Evolutionary conservation across 92 coral and sea anemone species (phyloP).

Genomic region (Phenganax marumi): DNA sequence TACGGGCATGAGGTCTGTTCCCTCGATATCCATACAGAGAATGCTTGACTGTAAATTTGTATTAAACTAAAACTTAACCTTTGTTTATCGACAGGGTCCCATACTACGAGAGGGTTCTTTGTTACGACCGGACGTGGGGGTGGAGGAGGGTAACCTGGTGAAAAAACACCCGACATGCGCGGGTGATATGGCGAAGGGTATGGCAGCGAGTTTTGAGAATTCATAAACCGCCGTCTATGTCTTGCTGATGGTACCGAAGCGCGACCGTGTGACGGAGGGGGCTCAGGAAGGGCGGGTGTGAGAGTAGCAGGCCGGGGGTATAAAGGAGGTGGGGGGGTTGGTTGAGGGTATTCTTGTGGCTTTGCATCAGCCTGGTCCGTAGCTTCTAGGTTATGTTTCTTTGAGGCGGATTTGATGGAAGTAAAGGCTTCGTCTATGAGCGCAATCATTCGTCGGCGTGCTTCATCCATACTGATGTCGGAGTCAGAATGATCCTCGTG

Average conservation of each 20-base stretch:
- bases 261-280: slow-evolving; percentile 94
- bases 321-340: slow-evolving; percentile 24
- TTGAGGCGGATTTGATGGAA: slow-evolving; percentile 71
- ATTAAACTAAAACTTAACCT: slow-evolving; percentile 50
- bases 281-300: slow-evolving; percentile 90
- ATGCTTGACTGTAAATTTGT: background rate
- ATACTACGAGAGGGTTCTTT: slow-evolving; percentile 93
- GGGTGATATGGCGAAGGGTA: slow-evolving; percentile 64
- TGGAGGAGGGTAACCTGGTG: slow-evolving; percentile 62
- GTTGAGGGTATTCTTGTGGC: slow-evolving; percentile 18
- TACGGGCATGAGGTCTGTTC: no score
- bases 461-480: slow-evolving; percentile 88
- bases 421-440: slow-evolving; percentile 93
- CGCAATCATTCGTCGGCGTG: slow-evolving; percentile 87
- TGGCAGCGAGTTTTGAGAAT: slow-evolving; percentile 51
- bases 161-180: slow-evolving; percentile 72
- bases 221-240: slow-evolving; percentile 76
- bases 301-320: slow-evolving; percentile 67
- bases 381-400: slow-evolving; percentile 57
- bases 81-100: slow-evolving; percentile 96
- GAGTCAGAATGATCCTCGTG: slow-evolving; percentile 62
- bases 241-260: slow-evolving; percentile 96
- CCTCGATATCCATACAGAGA: no score
- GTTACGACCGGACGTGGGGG: slow-evolving; percentile 84
- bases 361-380: slow-evolving; percentile 40